Conservation (phyloP, 1,140 invertebrate species). For the Hylyphantes graminicola region DNA sequence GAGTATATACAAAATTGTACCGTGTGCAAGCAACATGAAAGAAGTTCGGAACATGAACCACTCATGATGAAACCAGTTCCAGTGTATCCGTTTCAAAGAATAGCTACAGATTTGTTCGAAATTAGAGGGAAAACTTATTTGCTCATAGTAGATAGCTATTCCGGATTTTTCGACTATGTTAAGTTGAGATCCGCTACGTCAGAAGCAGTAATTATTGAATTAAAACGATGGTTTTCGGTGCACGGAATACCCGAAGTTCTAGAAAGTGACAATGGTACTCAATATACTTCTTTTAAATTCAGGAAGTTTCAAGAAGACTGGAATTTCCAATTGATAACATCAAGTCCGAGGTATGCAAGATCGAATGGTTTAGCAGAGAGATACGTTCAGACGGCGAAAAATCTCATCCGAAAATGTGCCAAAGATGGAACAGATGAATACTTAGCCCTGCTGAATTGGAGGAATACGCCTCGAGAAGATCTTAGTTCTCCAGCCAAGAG, state of each 20-base stretch:
- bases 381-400: slow-evolving; percentile 7
- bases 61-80: no score
- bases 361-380: background rate
- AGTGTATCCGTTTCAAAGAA: no score
- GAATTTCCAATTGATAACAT: background rate
- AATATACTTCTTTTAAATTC: background rate
- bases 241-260: slow-evolving; percentile 12
- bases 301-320: background rate
- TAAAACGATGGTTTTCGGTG: background rate
- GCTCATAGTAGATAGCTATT: slow-evolving; percentile 24
- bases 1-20: no score
- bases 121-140: background rate
- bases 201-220: background rate
- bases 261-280: background rate
- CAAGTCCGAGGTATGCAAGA: background rate
- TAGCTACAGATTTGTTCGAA: background rate
- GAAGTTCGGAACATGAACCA: no score
- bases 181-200: background rate
- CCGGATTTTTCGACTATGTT: slow-evolving; percentile 17
- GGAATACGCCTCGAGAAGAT: background rate
- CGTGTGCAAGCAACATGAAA: background rate
- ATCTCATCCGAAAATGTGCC: background rate
- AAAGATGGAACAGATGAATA: slow-evolving; percentile 4
- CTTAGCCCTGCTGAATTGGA: slow-evolving; percentile 20
- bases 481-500: slow-evolving; percentile 17